These are phyloP conservation scores for Gortyna flavago DNA, from an alignment of 2,888 invertebrate genomes.

Conservation along the genomic window DNA sequence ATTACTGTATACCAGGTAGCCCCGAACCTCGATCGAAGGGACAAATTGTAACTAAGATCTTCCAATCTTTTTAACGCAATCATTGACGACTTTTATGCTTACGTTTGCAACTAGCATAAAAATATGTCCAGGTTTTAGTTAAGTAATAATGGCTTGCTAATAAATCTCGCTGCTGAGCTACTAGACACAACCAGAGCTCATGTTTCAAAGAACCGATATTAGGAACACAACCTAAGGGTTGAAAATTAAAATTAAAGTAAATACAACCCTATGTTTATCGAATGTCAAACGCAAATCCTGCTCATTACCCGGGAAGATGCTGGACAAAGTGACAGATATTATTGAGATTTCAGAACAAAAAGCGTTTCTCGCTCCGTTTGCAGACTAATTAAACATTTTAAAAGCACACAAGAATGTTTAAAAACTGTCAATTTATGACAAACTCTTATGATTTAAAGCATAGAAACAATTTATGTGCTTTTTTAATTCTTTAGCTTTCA, in stretches of 20 bases:
- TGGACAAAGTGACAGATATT: conserved; percentile 5
- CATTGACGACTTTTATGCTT: neutral
- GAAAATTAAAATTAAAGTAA: conserved; percentile 45
- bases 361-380: conserved; percentile 1
- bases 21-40: conserved; percentile 56
- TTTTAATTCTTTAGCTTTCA: conserved; percentile 1
- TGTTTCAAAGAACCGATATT: conserved; percentile 50
- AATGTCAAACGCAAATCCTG: conserved; percentile 6
- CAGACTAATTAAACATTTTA: conserved; percentile 1
- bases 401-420: neutral
- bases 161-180: conserved; percentile 25
- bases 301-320: conserved; percentile 17
- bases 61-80: conserved; percentile 21
- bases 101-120: neutral
- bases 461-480: neutral
- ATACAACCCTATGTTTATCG: conserved; percentile 24
- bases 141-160: conserved; percentile 17
- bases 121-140: neutral
- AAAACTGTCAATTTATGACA: conserved; percentile 2
- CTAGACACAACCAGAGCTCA: conserved; percentile 29
- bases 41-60: conserved; percentile 35
- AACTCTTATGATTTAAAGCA: neutral
- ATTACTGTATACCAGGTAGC: conserved; percentile 66
- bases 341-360: neutral
- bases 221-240: conserved; percentile 35